These are phyloP conservation scores for Coenobita brevimanus DNA, from an alignment of 1,140 invertebrate species.

Conservation along the genomic window DNA sequence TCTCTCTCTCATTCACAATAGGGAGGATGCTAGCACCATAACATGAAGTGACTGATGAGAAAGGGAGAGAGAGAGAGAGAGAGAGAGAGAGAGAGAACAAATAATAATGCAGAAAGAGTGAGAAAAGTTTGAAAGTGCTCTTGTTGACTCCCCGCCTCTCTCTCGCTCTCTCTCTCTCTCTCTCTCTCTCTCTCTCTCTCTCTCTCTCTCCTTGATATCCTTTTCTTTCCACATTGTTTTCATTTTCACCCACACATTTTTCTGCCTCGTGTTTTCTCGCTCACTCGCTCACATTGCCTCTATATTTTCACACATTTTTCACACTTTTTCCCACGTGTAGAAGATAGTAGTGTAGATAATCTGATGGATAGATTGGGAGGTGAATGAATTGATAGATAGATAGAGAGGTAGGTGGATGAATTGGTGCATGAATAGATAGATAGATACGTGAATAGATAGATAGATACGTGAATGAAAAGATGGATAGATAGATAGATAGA, in stretches of 20 bases:
- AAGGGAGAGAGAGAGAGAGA: neutral
- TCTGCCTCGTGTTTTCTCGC: neutral
- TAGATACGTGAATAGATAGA: no score
- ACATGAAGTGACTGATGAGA: neutral
- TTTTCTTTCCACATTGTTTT: neutral
- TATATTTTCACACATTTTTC: neutral
- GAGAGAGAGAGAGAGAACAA: neutral
- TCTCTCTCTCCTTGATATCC: neutral
- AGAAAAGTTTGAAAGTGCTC: neutral
- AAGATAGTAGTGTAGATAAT: no score
- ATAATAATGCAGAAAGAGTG: neutral
- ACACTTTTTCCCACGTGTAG: no score
- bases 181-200: neutral
- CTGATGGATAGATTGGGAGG: no score
- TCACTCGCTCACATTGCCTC: neutral
- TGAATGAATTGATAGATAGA: no score
- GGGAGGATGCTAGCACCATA: neutral
- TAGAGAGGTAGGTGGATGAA: no score
- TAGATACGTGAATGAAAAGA: no score
- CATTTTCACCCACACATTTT: neutral
- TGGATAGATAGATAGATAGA: no score
- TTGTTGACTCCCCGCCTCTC: neutral
- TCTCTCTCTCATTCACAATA: neutral
- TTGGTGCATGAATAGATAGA: no score
- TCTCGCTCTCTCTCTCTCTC: conserved; percentile 1